Base-by-base conservation (phyloP, 1,140 invertebrate genomes). In the Theocolax elegans region DNA sequence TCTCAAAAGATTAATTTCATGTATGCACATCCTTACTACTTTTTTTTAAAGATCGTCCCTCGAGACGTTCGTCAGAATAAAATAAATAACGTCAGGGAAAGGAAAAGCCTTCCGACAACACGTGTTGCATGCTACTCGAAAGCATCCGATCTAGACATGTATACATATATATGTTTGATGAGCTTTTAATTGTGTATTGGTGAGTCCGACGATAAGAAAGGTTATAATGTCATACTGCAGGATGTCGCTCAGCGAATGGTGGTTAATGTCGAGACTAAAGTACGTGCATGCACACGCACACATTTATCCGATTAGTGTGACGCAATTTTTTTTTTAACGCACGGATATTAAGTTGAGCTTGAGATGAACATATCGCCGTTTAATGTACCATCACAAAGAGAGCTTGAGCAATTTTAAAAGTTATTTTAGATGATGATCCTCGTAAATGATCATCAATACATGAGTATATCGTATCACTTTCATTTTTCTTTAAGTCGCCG, bases 171-270 rank as follows among this genome's bases (percentile, higher is more conserved):
- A 23, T 38, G 58, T 10, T 25, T 44, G 13, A 17, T 46, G 49
- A 2, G 15, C 23, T 12, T 51, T 4, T 51, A 25, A 25, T 25
- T 21, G 23, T 12, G 40, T 62, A 3, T 62, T 29, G 56, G 67
- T 15, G 67, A 48, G 67, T 23, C 19, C 49, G 35, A 59, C 48
- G 77, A 81, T 80, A 81, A 77, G 62, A 73, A 68, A 77, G 79
- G 75, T 81, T 75, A 77, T 67, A 73, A 71, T 74, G 72, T 74
- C 74, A 73, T 64, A n/a, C 68, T 58, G 42, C 40, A 69, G 65
- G 59, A 73, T 69, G 59, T 74, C 66, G 46, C 31, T 73, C 31
- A 56, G 1, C 49, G 15, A 68, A 42, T 75, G 59, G 51, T 74
- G 53, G 54, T 79, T 75, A 79, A 74, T 76, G 71, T 77, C 72